phyloP scores from a whole-genome alignment of 2,888 invertebrate genomes.

The Polietes domitor region DNA sequence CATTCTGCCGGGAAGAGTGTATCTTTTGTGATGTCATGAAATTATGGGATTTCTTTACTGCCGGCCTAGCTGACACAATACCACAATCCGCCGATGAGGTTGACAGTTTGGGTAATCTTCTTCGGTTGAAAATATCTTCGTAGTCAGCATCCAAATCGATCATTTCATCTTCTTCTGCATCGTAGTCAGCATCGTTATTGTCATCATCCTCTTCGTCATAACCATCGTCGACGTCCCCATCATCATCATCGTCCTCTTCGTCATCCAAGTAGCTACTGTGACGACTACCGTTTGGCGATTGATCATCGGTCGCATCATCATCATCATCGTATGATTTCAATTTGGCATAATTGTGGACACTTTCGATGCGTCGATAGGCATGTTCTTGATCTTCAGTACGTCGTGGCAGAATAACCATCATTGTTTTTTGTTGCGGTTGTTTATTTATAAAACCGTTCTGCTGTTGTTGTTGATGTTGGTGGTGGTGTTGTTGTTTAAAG shows the following conservation, averaged over 20 bases:
- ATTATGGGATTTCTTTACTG: background rate
- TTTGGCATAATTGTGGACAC: constrained; percentile 81
- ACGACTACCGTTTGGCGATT: constrained; percentile 70
- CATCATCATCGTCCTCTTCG: constrained; percentile 71
- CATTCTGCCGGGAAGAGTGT: constrained; percentile 43
- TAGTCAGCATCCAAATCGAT: constrained; percentile 62
- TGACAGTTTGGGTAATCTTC: constrained; percentile 23
- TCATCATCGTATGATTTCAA: constrained; percentile 68
- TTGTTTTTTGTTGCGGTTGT: background rate
- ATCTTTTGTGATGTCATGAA: constrained; percentile 14
- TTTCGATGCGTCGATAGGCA: constrained; percentile 79
- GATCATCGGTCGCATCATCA: constrained; percentile 30
- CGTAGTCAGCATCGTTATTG: constrained; percentile 68
- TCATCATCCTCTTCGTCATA: constrained; percentile 70
- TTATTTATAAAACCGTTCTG: constrained; percentile 30
- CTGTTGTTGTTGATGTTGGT: constrained; percentile 44
- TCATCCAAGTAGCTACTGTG: constrained; percentile 71
- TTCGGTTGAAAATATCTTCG: constrained; percentile 57
- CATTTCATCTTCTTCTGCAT: constrained; percentile 67
- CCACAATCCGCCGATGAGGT: constrained; percentile 37
- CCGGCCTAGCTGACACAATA: background rate
- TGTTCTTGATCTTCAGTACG: constrained; percentile 79
- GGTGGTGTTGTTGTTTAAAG: constrained; percentile 37
- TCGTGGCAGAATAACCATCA: constrained; percentile 54
- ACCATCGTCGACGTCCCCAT: constrained; percentile 69